These are phyloP conservation scores for Dexiosoma caninum DNA, from an alignment of 2,888 invertebrate genomes.

Conservation along the genomic window DNA sequence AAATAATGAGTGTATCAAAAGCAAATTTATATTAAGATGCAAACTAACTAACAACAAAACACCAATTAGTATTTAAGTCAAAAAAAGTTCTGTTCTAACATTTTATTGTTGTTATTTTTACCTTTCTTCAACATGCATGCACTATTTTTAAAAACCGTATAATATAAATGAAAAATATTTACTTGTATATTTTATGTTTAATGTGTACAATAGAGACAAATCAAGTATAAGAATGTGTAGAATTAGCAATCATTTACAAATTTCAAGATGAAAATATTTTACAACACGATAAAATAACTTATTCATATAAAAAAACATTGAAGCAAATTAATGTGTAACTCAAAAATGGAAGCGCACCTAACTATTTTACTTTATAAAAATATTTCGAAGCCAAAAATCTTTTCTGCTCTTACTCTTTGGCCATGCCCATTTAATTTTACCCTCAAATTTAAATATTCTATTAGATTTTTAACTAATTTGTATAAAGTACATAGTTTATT, in stretches of 20 bases:
- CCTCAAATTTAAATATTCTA: conserved; percentile 19
- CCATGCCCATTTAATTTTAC: conserved; percentile 50
- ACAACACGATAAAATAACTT: conserved; percentile 17
- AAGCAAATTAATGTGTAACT: conserved; percentile 40
- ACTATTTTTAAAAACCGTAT: conserved; percentile 3
- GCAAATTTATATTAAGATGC: not conserved
- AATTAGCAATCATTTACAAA: conserved; percentile 60
- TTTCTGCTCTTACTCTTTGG: conserved; percentile 43
- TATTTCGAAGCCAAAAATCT: conserved; percentile 61
- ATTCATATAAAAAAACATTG: not conserved
- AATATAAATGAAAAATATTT: conserved; percentile 3
- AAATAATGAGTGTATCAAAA: conserved; percentile 1
- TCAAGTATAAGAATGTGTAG: conserved; percentile 50
- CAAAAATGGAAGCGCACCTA: conserved; percentile 52
- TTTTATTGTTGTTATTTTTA: conserved; percentile 14
- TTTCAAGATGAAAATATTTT: conserved; percentile 27
- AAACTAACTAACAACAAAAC: conserved; percentile 57
- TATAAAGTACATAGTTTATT: conserved; percentile 44
- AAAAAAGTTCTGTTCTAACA: conserved; percentile 30
- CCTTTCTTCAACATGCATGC: conserved; percentile 30
- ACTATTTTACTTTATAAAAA: conserved; percentile 47
- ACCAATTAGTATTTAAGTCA: conserved; percentile 65
- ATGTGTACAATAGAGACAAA: conserved; percentile 14
- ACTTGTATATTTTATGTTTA: conserved; percentile 37
- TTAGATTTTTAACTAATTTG: conserved; percentile 49